These are phyloP conservation scores for Heterotis niloticus DNA, from an alignment of 2,113 vertebrate species.

Conservation along the genomic window DNA sequence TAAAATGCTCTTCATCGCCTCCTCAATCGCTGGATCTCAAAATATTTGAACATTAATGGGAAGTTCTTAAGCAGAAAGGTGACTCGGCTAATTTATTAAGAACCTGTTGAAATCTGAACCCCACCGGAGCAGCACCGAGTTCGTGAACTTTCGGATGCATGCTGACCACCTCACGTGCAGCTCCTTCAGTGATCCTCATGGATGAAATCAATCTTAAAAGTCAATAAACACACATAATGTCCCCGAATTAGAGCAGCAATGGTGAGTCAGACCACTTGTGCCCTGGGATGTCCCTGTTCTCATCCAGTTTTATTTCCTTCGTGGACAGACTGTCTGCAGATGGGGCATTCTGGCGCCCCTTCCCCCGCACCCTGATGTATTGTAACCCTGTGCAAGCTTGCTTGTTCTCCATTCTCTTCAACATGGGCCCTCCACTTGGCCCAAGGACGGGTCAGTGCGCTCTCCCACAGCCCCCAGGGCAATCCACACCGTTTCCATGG, in stretches of 20 bases:
- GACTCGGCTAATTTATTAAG: no score
- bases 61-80: no score
- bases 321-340: no score
- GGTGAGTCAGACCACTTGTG: background rate
- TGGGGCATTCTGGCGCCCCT: background rate
- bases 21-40: no score
- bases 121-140: no score
- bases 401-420: constrained; percentile 23
- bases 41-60: no score
- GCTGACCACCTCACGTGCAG: background rate
- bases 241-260: background rate
- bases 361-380: constrained; percentile 12
- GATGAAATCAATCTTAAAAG: background rate
- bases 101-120: no score
- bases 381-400: constrained; percentile 21
- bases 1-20: no score
- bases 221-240: background rate
- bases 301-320: background rate
- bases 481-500: constrained; percentile 48
- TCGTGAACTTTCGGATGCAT: background rate
- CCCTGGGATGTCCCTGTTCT: background rate
- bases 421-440: constrained; percentile 17
- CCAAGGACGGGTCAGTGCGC: constrained; percentile 33
- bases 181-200: background rate
- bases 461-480: constrained; percentile 29